Evolutionary conservation across 2,888 invertebrate species (phyloP).

Genomic region (Drosophila histrio): DNA sequence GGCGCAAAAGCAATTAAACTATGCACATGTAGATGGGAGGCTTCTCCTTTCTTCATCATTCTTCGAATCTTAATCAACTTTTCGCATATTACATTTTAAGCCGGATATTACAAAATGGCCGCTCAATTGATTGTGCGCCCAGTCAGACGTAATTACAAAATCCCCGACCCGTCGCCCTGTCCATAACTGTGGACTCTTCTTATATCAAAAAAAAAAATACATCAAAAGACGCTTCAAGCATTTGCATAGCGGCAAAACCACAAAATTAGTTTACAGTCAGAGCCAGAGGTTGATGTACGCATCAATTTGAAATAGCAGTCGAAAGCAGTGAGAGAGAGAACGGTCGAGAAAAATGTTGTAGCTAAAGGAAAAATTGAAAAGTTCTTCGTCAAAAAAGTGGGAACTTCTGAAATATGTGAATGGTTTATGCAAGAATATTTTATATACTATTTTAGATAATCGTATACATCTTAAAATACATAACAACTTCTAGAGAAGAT

Average conservation of each 20-base stretch:
- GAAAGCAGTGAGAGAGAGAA: too few relatives aligned
- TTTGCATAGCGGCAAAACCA: constrained; percentile 23
- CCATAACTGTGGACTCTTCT: background rate
- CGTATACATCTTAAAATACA: too few relatives aligned
- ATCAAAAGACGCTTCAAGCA: constrained; percentile 28
- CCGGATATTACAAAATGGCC: constrained; percentile 73
- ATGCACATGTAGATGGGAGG: constrained; percentile 31
- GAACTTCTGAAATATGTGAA: background rate
- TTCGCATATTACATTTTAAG: constrained; percentile 70
- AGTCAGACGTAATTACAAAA: constrained; percentile 54
- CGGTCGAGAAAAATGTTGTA: background rate
- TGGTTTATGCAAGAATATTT: background rate
- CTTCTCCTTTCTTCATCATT: constrained; percentile 12
- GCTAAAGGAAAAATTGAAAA: background rate
- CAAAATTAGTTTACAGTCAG: constrained; percentile 34
- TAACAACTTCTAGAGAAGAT: too few relatives aligned
- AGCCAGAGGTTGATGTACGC: constrained; percentile 8
- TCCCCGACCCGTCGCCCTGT: background rate
- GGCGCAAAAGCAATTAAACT: constrained; percentile 68
- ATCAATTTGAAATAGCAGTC: background rate
- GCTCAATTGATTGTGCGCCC: constrained; percentile 58
- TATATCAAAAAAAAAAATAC: constrained; percentile 18
- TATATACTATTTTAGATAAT: too few relatives aligned
- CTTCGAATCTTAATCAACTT: constrained; percentile 51
- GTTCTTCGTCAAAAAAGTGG: too few relatives aligned